phyloP scores from a whole-genome alignment of 1,140 invertebrate genomes.

The Scaptomyza pallida region DNA sequence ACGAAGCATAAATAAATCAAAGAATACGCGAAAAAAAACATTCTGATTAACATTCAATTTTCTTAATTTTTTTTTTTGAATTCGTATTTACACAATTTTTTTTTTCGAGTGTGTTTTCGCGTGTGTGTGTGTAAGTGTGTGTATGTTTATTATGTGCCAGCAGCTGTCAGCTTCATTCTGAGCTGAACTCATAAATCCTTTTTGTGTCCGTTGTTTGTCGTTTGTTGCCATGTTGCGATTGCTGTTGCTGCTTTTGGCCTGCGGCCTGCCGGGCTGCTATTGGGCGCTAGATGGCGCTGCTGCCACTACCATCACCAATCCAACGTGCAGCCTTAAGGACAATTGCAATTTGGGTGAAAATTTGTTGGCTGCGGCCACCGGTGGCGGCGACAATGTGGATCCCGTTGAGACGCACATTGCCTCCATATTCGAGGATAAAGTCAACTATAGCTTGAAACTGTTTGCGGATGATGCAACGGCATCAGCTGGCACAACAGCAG shows the following conservation, averaged over 20 bases:
- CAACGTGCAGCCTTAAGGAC: conserved; percentile 76
- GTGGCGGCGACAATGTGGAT: conserved; percentile 40
- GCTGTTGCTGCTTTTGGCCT: conserved; percentile 4
- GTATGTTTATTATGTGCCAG: conserved; percentile 2
- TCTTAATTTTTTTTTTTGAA: neutral
- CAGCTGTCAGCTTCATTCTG: neutral
- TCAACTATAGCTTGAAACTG: conserved; percentile 77
- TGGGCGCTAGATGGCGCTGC: conserved; percentile 44
- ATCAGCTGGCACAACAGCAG: neutral
- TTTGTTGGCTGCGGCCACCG: conserved; percentile 40
- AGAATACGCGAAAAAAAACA: neutral
- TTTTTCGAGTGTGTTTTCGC: neutral
- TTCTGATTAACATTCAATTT: neutral
- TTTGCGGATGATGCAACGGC: conserved; percentile 62
- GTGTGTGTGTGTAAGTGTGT: no score
- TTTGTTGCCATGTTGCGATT: conserved; percentile 21
- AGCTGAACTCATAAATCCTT: neutral
- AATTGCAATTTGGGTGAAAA: conserved; percentile 79
- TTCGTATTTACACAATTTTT: neutral
- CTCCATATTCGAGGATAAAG: conserved; percentile 81
- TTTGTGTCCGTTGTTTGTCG: neutral
- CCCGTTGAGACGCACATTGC: conserved; percentile 76
- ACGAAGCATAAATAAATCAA: neutral
- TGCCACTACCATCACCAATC: conserved; percentile 44
- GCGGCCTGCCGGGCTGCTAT: conserved; percentile 4